Evolutionary conservation across 2,113 vertebrate species (phyloP).

Genomic region (Pseudopipra pipra): DNA sequence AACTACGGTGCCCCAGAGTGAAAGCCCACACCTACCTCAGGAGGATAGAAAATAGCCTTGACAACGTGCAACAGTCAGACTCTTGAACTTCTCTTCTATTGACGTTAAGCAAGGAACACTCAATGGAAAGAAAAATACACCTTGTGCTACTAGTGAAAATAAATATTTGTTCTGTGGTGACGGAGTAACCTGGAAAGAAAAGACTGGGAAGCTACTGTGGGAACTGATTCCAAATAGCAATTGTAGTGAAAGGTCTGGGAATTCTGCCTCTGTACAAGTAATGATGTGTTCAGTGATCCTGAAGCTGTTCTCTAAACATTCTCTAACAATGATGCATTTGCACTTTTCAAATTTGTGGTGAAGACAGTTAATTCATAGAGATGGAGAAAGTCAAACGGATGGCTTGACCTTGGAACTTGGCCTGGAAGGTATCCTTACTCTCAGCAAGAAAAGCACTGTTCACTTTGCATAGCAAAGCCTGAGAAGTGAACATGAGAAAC

Average conservation of each 20-base stretch:
- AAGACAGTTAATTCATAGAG: not conserved
- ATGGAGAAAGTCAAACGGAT: not conserved
- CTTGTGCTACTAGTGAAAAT: not conserved
- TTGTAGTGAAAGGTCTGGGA: not conserved
- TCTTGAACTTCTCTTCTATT: not conserved
- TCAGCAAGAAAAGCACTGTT: not conserved
- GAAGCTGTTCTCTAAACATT: not conserved
- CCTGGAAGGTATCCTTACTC: not conserved
- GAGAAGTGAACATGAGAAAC: not conserved
- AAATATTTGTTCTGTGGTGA: not conserved
- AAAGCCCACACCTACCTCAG: not conserved
- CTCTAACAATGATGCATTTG: not conserved
- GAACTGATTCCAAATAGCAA: not conserved
- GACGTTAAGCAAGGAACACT: not conserved
- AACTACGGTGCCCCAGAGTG: not conserved
- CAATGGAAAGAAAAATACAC: not conserved
- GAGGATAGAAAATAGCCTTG: not conserved
- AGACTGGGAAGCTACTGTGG: not conserved
- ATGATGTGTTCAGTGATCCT: not conserved
- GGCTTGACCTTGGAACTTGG: conserved; percentile 16
- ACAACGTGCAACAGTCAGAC: not conserved
- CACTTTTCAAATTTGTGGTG: not conserved
- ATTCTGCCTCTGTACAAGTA: not conserved
- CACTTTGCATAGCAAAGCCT: not conserved
- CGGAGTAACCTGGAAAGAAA: not conserved